Evolutionary conservation across 2,797 vertebrate species (phyloP), one percentile per base, ranked within the genome.

Genomic region (Chiroxiphia lanceolata): DNA sequence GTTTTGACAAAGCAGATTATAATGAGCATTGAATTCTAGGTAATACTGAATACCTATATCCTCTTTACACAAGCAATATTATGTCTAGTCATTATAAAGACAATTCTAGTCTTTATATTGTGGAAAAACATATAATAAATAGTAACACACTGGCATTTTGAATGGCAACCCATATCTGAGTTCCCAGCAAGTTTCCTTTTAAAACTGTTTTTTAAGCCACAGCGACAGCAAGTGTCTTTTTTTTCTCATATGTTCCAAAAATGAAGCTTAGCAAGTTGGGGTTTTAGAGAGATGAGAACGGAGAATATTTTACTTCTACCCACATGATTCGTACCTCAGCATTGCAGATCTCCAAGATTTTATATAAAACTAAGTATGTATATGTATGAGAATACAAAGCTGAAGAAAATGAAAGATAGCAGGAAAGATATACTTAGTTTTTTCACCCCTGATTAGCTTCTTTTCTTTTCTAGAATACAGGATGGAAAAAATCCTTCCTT

Each of bases 181-280:
- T 79, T 96, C 38, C 81, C 89, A 74, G 34, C 18, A 94, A 88
- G 7, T 57, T 95, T 56, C 65, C 70, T 51, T 91, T 94, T 85
- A 96, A 96, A 97, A 56, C 59, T 26, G 31, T 0, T 3, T 23
- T 87, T 60, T 89, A 83, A 90, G 23, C 36, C 13, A 42, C 53
- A 91, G 23, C 0, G 1, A 88, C 79, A 82, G 1, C 5, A 78
- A 21, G 4, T 33, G 10, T 26, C 16, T 47, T 76, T 38, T 67
- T 82, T 56, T 17, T 88, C 12, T 25, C 19, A 10, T 56, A 12
- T 4, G 8, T 85, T 80, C 16, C 26, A 77, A 74, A 36, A 29
- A 34, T 6, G 23, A 64, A 81, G 13, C 1, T 75, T 36, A 71
- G 3, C 12, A 45, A 26, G 16, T 16, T 81, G 9, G 2, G 6